A percentile compares a stretch with the other conserved stretches of the same genome.
These are phyloP conservation scores for Lithophane ornitopus DNA, from an alignment of 2,888 invertebrate genomes.

Conservation along the genomic window DNA sequence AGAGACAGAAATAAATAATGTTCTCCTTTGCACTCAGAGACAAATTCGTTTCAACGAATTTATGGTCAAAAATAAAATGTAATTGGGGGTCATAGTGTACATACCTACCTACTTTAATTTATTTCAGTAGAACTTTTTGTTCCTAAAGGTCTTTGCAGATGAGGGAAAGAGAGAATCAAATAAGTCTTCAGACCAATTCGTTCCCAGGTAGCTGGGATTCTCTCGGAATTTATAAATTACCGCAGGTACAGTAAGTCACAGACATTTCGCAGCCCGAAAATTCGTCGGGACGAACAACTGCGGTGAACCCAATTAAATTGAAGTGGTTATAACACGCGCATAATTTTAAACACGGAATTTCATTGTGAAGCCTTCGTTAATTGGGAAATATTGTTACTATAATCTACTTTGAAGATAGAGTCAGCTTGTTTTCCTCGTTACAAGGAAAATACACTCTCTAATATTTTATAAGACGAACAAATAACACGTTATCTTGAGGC, in stretches of 20 bases:
- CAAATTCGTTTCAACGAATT: too few relatives aligned
- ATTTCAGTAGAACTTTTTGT: not conserved
- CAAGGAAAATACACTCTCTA: constrained; percentile 15
- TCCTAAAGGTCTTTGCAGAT: not conserved
- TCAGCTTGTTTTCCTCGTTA: not conserved
- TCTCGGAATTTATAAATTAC: constrained; percentile 27
- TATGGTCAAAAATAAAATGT: not conserved
- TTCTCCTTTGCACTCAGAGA: not conserved
- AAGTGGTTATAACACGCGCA: constrained; percentile 44
- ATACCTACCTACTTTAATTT: not conserved
- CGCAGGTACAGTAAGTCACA: constrained; percentile 44
- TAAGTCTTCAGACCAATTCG: not conserved
- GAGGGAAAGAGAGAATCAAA: not conserved
- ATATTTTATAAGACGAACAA: constrained; percentile 41
- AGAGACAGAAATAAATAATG: not conserved
- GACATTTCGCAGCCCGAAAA: constrained; percentile 36
- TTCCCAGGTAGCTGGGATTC: constrained; percentile 1
- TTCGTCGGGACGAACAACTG: constrained; percentile 43
- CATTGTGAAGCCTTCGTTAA: constrained; percentile 17
- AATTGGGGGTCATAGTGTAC: not conserved
- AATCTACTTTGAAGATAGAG: constrained; percentile 20
- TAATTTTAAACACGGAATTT: constrained; percentile 37
- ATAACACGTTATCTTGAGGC: constrained; percentile 37
- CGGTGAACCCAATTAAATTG: constrained; percentile 53
- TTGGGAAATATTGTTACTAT: constrained; percentile 31